Evolutionary conservation across 1,140 invertebrate species (phyloP).

Genomic region (Luehdorfia chinensis): DNA sequence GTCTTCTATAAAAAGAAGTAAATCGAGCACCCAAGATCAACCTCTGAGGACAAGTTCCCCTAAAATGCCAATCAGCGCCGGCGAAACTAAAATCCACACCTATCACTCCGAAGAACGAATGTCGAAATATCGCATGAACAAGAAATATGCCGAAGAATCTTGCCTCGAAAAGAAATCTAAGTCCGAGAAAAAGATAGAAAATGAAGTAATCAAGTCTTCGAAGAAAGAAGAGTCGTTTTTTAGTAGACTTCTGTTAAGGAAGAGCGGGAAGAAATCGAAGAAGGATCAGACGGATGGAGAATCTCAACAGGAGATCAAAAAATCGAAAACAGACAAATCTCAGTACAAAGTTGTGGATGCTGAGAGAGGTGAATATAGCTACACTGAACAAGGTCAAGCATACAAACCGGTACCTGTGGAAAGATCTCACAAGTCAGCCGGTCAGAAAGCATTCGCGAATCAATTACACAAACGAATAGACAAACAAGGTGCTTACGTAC

Average conservation of each 20-base stretch:
- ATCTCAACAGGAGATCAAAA: slow-evolving; percentile 59
- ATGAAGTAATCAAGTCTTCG: slow-evolving; percentile 65
- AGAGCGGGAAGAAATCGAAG: slow-evolving; percentile 82
- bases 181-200: slow-evolving; percentile 73
- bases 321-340: slow-evolving; percentile 57
- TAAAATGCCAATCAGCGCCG: slow-evolving; percentile 30
- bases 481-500: slow-evolving; percentile 74
- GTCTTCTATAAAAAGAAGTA: slow-evolving; percentile 69
- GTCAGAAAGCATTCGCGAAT: slow-evolving; percentile 70
- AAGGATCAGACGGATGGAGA: slow-evolving; percentile 75
- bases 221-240: slow-evolving; percentile 82
- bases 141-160: slow-evolving; percentile 69
- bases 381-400: slow-evolving; percentile 36
- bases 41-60: slow-evolving; percentile 50
- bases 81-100: slow-evolving; percentile 32
- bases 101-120: slow-evolving; percentile 50
- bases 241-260: slow-evolving; percentile 79
- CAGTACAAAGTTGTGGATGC: slow-evolving; percentile 55
- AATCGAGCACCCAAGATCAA: slow-evolving; percentile 72
- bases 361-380: slow-evolving; percentile 45
- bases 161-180: slow-evolving; percentile 75
- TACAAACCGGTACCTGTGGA: slow-evolving; percentile 58
- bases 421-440: slow-evolving; percentile 62
- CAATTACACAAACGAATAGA: slow-evolving; percentile 75
- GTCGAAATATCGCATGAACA: slow-evolving; percentile 56